Evolutionary conservation across 37 sponge, comb jelly and placozoan genomes (phyloP), one percentile per base, ranked within the genome.

Genomic region (Lycopodina hypogea): DNA sequence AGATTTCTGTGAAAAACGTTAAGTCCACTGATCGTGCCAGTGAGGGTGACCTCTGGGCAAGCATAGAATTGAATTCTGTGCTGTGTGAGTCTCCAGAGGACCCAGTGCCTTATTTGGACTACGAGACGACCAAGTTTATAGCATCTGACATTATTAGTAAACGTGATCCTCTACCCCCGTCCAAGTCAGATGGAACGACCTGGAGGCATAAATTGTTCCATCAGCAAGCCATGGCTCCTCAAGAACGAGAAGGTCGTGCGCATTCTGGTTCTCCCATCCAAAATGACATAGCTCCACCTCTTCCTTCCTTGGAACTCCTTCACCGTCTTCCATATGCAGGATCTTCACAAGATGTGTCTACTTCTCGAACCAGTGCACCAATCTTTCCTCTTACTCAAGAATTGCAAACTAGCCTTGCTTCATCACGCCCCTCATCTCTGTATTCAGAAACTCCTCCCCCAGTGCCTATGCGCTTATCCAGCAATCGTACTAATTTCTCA

Each of bases 261-360:
- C 9, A 12, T 45, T 45, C 48, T 45, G 9, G 48, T 9, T 45
- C 48, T 45, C 48, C 9, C 9, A 9, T 45, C 48, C 48, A 45
- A 9, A 4, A 9, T 45, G 48, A 45, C 9, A 9, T 45, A 12
- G 48, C 48, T 9, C 75, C 59, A 8, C 75, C 75, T 9, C 59
- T 75, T 11, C 75, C 75, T 19, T 58, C 75, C 1, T 60, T 59
- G 28, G 59, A 75, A 14, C 42, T 50, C 23, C 56, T 58, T 36
- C 35, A 24, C 35, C 56, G 57, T 73, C 23, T 28, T 3, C 3
- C n/a, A 59, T n/a, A n/a, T n/a, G 60, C 4, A 17, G 7, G 4
- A 59, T 59, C 60, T 45, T 45, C 48, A 12, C 48, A 9, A 45
- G 9, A 9, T 9, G 4, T 45, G 48, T 45, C 48, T 45, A 45